These are phyloP conservation scores for Punctoribates punctum DNA, from an alignment of 2,888 invertebrate genomes.

Conservation along the genomic window DNA sequence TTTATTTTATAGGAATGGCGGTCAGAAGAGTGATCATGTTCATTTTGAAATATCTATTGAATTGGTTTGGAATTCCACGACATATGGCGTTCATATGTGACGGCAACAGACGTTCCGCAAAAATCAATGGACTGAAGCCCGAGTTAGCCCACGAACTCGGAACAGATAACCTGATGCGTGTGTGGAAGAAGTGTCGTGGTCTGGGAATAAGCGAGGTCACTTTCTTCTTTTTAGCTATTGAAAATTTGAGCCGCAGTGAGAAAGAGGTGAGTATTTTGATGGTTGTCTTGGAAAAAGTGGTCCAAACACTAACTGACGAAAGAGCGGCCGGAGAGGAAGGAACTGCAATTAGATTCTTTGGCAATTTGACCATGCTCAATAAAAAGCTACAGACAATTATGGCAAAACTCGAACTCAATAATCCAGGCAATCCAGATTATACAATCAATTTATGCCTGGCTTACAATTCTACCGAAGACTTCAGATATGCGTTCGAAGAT, in stretches of 20 bases:
- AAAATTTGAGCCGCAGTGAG: too few relatives aligned
- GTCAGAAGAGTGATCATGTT: too few relatives aligned
- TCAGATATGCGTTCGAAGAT: conserved; percentile 64
- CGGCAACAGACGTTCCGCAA: conserved; percentile 90
- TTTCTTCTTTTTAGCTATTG: too few relatives aligned
- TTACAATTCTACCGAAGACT: conserved; percentile 77
- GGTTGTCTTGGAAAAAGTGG: too few relatives aligned
- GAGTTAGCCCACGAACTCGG: conserved; percentile 76
- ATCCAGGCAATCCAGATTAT: conserved; percentile 67
- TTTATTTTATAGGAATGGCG: too few relatives aligned
- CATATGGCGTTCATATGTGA: conserved; percentile 99
- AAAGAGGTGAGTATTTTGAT: too few relatives aligned
- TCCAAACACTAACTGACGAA: too few relatives aligned
- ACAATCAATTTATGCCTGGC: conserved; percentile 58
- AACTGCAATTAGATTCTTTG: conserved; percentile 78
- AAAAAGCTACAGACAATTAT: conserved; percentile 69
- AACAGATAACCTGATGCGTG: too few relatives aligned
- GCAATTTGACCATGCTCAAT: conserved; percentile 76
- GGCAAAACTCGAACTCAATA: conserved; percentile 72
- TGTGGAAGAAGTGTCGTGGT: too few relatives aligned
- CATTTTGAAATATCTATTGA: too few relatives aligned
- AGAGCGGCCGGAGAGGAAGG: too few relatives aligned
- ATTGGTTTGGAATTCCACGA: conserved; percentile 75
- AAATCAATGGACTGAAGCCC: conserved; percentile 68
- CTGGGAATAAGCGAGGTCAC: too few relatives aligned